Base-by-base conservation (phyloP, 2,888 invertebrate species). In the Drosophila flavopinicola region DNA sequence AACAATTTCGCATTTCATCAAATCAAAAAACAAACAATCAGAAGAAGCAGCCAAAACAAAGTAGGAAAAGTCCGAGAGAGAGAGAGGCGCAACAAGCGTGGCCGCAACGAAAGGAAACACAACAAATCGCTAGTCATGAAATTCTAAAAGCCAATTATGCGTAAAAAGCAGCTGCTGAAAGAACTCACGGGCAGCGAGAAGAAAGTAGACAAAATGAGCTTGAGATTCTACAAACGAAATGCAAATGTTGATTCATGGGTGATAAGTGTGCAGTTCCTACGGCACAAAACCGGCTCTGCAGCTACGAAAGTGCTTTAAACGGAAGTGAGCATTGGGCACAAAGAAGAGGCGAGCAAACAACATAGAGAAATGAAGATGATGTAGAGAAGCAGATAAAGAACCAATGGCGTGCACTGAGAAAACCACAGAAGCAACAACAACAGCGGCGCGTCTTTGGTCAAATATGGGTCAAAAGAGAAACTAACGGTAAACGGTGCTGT, bases 391-490 rank as follows among this genome's bases (percentile, higher is more conserved):
- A 63, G 71, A 57, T 61, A 72, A 70, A 75, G 75, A 75, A 78
- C 63, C 78, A 63, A 48, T 57, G 45, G 57, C 78, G 51, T 57
- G 70, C 64, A 66, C 57, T 57, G 48, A 66, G 66, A 54, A 42
- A 45, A 53, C 38, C 66, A 39, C 47, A 58, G 30, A 13, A 53
- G 33, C 33, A 61, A 58, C 32, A 27, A 58, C 32, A 27, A 42
- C 49, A 33, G 24, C 41, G 49, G 10, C 57, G 76, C 69, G 51
- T 61, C 65, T 63, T 68, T 65, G 63, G 58, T 48, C 67, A 80
- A 88, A 89, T 89, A 88, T 89, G 82, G 89, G 89, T 90, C 90
- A 89, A 89, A 89, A 89, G 90, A 89, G 89, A 89, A 89, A 89
- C 89, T 89, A 88, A 88, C 89, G 87, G 87, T 88, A 83, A 66